Base-by-base conservation (phyloP, 2,113 vertebrate species). In the Cynopterus brachyotis region DNA sequence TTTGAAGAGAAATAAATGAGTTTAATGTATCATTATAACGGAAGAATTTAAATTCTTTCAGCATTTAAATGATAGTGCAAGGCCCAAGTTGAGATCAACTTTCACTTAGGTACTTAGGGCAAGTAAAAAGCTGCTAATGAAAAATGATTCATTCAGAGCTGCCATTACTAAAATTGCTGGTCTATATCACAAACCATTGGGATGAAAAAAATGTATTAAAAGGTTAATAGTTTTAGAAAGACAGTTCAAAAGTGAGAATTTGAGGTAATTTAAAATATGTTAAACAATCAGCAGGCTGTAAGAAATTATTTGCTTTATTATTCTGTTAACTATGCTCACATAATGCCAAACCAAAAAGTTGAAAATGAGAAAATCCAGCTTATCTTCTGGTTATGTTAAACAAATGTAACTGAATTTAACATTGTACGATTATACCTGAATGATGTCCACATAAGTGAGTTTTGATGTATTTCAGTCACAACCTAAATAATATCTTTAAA, bases 1-100 rank as follows among this genome's bases (percentile, higher is more conserved):
- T 96, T 95, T 88, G 57, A 95, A 97, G 95, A 79, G 96, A 98
- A 98, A 95, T 37, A 97, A 96, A 73, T 97, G 70, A 92, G 85
- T 69, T 95, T 92, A 97, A 53, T 96, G 26, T 82, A 96, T 87
- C 57, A 57, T 96, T 94, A 83, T 16, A 96, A 50, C 24, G 89
- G 96, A 97, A 19, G 66, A 97, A 59, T 85, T 53, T 95, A 89
- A 95, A 91, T 93, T 95, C 66, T 85, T 86, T 75, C 57, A 93
- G 59, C 69, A 83, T 78, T 64, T 83, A 88, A 28, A 88, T 81
- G 75, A 96, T 32, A 91, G 87, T 70, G 94, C 88, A 95, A 89
- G 86, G 88, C 87, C 73, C 93, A 97, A 97, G 95, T 11, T 0
- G 0, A 97, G 80, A 94, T 78, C 92, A 96, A 70, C 67, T 96